These are phyloP conservation scores for Hylaeus volcanicus DNA, from an alignment of 1,140 invertebrate species.

Conservation along the genomic window DNA sequence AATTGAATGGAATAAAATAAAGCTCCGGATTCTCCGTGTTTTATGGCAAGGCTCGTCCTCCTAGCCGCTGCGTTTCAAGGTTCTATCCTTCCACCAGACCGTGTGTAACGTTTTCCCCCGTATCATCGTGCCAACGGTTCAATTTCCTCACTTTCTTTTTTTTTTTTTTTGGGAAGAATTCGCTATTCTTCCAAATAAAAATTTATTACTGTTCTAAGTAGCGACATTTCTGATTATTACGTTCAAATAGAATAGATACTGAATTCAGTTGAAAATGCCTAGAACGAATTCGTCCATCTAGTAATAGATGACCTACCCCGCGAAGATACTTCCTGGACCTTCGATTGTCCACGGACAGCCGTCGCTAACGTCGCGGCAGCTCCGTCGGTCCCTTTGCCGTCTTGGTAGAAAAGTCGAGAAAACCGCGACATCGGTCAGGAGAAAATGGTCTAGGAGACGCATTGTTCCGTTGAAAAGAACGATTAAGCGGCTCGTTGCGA, in stretches of 20 bases:
- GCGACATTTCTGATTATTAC: too few species aligned
- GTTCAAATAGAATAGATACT: too few species aligned
- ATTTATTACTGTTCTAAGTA: too few species aligned
- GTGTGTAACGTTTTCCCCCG: background rate
- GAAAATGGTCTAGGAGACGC: background rate
- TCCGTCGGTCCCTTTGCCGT: background rate
- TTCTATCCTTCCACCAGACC: background rate
- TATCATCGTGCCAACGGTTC: background rate
- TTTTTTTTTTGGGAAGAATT: too few species aligned
- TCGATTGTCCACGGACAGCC: too few species aligned
- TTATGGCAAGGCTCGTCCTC: slow-evolving; percentile 54
- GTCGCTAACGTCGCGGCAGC: too few species aligned
- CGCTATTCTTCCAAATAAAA: too few species aligned
- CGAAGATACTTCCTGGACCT: too few species aligned
- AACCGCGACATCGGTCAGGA: background rate
- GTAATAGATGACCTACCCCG: too few species aligned
- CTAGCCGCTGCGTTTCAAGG: background rate
- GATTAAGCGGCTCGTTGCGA: slow-evolving; percentile 70
- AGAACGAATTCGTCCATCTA: too few species aligned
- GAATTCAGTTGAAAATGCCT: too few species aligned
- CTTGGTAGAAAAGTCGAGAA: background rate
- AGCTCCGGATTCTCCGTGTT: slow-evolving; percentile 65
- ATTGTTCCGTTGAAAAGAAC: slow-evolving; percentile 49
- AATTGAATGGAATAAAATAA: slow-evolving; percentile 79
- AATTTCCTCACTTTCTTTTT: slow-evolving; percentile 1